These are phyloP conservation scores for Trichogramma dendrolimi DNA, from an alignment of 2,888 invertebrate species.

Conservation along the genomic window DNA sequence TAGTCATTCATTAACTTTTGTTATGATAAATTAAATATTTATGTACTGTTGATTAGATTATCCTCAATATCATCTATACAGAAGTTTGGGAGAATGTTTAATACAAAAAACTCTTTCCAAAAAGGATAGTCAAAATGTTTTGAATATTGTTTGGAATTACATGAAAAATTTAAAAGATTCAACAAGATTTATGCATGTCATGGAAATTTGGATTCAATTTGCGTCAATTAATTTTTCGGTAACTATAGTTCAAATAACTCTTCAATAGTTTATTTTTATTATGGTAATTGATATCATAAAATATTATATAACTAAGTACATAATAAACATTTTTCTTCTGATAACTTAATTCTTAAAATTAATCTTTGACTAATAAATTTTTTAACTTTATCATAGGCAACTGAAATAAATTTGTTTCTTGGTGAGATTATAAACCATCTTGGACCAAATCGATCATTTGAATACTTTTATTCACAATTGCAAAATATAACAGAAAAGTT, in stretches of 20 bases:
- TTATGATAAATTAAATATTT: neutral
- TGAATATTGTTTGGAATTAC: constrained; percentile 63
- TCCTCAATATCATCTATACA: constrained; percentile 62
- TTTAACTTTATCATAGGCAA: constrained; percentile 57
- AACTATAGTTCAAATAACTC: constrained; percentile 26
- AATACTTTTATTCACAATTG: constrained; percentile 75
- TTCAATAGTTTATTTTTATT: constrained; percentile 9
- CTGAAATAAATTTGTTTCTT: constrained; percentile 79
- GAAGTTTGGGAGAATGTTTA: constrained; percentile 67
- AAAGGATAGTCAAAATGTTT: constrained; percentile 58
- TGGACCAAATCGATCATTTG: constrained; percentile 67
- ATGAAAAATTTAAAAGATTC: constrained; percentile 64
- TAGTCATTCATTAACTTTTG: neutral
- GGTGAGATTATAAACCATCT: constrained; percentile 84
- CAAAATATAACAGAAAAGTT: constrained; percentile 74
- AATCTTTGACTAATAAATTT: constrained; percentile 7
- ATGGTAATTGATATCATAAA: constrained; percentile 2
- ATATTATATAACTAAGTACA: too few relatives aligned
- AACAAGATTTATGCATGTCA: constrained; percentile 75
- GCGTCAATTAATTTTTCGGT: constrained; percentile 83
- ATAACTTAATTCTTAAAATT: neutral
- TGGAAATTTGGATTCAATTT: constrained; percentile 89
- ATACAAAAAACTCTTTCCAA: constrained; percentile 60
- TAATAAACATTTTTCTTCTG: neutral
- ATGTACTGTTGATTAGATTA: constrained; percentile 50